These are phyloP conservation scores for Neolamprologus devosi DNA, from an alignment of 2,113 vertebrate genomes.

Conservation along the genomic window DNA sequence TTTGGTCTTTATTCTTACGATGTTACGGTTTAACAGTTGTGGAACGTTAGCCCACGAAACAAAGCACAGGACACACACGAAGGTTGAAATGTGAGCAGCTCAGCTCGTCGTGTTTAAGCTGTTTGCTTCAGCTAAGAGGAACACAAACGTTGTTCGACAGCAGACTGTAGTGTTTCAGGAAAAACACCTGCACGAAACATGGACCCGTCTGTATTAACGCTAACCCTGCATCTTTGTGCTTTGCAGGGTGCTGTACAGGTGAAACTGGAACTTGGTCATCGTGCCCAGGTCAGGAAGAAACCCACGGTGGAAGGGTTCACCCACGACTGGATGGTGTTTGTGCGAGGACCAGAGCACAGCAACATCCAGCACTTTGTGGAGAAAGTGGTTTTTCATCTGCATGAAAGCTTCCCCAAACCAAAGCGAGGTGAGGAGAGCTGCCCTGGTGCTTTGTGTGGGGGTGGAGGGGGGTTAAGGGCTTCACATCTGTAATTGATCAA, in stretches of 20 bases:
- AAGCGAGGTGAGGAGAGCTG: conserved; percentile 80
- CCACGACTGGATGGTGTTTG: conserved; percentile 99
- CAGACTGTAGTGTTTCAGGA: background rate
- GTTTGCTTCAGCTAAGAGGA: background rate
- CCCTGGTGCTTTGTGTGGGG: background rate
- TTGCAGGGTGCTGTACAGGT: conserved; percentile 94
- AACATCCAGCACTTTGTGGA: conserved; percentile 99
- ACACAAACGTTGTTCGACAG: background rate
- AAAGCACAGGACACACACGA: background rate
- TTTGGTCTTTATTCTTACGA: background rate
- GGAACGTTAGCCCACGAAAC: background rate
- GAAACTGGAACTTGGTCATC: conserved; percentile 96
- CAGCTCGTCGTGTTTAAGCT: background rate
- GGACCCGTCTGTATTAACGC: fast-evolving
- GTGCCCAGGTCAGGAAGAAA: conserved; percentile 94
- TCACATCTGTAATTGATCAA: background rate
- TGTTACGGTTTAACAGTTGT: background rate
- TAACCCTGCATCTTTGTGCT: background rate
- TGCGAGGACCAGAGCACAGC: conserved; percentile 92
- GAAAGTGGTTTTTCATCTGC: conserved; percentile 97
- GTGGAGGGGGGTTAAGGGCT: background rate
- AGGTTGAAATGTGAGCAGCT: background rate
- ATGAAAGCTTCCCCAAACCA: conserved; percentile 96
- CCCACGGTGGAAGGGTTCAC: conserved; percentile 97
- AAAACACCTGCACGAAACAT: background rate